Base-by-base conservation (phyloP, 1,140 invertebrate genomes). In the Aphidius gifuensis region DNA sequence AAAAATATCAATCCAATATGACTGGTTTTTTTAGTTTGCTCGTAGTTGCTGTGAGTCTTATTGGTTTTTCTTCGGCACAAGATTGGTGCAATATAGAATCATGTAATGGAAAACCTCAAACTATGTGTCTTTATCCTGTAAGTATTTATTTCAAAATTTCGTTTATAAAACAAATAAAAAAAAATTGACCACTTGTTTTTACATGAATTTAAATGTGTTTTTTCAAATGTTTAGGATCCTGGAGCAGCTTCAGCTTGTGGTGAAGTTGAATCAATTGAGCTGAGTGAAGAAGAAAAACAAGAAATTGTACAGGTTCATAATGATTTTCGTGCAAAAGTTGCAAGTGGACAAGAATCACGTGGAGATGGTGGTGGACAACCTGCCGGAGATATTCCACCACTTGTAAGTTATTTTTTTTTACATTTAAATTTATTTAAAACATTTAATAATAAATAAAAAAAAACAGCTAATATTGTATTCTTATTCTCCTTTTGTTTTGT, bases 341-440 rank as follows among this genome's bases (percentile, higher is more conserved):
- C 50, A 8, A 53, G 38, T 9, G 50, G 50, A 5, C 1, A 5
- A 0, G 50, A 53, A 23, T 2, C 32, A 39, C 50, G 50, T 32
- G 50, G 50, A 32, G 6, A 9, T 53, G 7, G 7, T 40, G 50
- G 50, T 4, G n/a, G n/a, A 39, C 50, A 53, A 11, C 50, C 50
- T 38, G 50, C 32, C 4, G 50, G 50, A 53, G 2, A 40, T 11
- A 53, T 53, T 40, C 50, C 50, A 39, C 50, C 50, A 11, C 50
- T 53, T 7, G 50, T 53, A 39, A 53, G 50, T 39, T 53, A n/a
- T 6, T 46, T n/a, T 6, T 11, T 11, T 45, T 45, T 16, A 16
- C 16, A 16, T 45, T 45, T 45, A 16, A 16, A 16, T 16, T 16
- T 16, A 16, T 16, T 16, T 16, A 16, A 16, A 16, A 16, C 16